phyloP scores from a whole-genome alignment of 1,140 invertebrate genomes.

The Philotrypesis tridentata region DNA sequence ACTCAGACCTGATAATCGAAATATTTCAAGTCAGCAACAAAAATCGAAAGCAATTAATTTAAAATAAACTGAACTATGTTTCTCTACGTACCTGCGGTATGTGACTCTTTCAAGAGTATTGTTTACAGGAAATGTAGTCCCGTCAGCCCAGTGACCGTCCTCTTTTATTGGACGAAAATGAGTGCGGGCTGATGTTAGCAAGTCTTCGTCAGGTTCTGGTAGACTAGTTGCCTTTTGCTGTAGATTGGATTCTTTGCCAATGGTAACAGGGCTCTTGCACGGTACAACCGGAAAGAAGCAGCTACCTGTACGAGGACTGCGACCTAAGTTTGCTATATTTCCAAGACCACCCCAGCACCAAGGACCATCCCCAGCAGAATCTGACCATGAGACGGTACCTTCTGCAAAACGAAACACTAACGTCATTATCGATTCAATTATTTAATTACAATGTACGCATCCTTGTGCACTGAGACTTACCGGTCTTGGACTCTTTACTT shows the following conservation, averaged over 20 bases:
- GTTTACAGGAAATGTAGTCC: constrained; percentile 80
- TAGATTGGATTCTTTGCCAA: constrained; percentile 60
- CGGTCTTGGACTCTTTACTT: constrained; percentile 54
- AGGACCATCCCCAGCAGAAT: constrained; percentile 63
- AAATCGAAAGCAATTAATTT: background rate
- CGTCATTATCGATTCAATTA: background rate
- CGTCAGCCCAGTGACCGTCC: constrained; percentile 77
- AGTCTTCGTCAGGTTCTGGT: constrained; percentile 78
- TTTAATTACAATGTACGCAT: background rate
- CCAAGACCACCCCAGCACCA: constrained; percentile 68
- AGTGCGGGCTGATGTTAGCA: constrained; percentile 81
- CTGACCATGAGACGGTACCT: constrained; percentile 65
- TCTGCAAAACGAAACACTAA: constrained; percentile 54
- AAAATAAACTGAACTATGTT: background rate
- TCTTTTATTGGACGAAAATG: constrained; percentile 85
- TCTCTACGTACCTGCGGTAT: constrained; percentile 59
- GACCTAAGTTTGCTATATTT: constrained; percentile 59
- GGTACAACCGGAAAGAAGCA: constrained; percentile 62
- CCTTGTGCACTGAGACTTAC: background rate
- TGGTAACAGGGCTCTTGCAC: constrained; percentile 61
- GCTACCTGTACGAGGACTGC: constrained; percentile 59
- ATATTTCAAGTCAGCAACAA: background rate
- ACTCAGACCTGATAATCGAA: constrained; percentile 61
- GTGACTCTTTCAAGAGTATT: constrained; percentile 77
- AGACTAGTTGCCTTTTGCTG: constrained; percentile 58